A percentile compares a stretch with the other conserved stretches of the same genome.
Evolutionary conservation across 2,797 vertebrate genomes (phyloP).

Genomic region (Lacerta viridis): DNA sequence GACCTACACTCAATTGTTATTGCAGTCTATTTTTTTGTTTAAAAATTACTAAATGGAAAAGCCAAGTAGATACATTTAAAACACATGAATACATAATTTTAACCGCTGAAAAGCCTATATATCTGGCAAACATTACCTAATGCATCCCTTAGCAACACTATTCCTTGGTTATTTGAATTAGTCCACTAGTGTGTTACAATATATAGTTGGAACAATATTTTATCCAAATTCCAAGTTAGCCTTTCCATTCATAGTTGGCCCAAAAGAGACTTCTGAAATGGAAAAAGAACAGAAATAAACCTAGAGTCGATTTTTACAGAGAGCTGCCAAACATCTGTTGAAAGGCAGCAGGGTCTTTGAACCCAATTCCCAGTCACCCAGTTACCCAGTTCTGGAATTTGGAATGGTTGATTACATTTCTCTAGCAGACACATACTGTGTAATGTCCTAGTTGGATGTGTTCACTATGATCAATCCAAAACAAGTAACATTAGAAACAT

Average conservation of each 20-base stretch:
- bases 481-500: constrained; percentile 48
- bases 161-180: constrained; percentile 71
- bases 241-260: constrained; percentile 57
- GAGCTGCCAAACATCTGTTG: constrained; percentile 37
- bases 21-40: constrained; percentile 62
- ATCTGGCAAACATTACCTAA: constrained; percentile 71
- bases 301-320: constrained; percentile 42
- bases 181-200: constrained; percentile 63
- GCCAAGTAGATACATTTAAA: constrained; percentile 70
- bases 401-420: constrained; percentile 52
- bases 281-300: constrained; percentile 57
- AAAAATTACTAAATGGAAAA: constrained; percentile 48
- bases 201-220: constrained; percentile 65
- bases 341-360: constrained; percentile 51
- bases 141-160: constrained; percentile 68
- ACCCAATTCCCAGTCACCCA: constrained; percentile 61
- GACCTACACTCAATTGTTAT: constrained; percentile 46
- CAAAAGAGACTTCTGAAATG: constrained; percentile 59
- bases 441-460: constrained; percentile 44
- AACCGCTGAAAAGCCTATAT: constrained; percentile 69
- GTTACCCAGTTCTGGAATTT: constrained; percentile 42
- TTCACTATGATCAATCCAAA: constrained; percentile 54
- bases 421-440: constrained; percentile 47
- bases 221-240: constrained; percentile 65
- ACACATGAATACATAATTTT: constrained; percentile 73